Evolutionary conservation across 2,888 invertebrate species (phyloP).

Genomic region (Orthosia incerta): DNA sequence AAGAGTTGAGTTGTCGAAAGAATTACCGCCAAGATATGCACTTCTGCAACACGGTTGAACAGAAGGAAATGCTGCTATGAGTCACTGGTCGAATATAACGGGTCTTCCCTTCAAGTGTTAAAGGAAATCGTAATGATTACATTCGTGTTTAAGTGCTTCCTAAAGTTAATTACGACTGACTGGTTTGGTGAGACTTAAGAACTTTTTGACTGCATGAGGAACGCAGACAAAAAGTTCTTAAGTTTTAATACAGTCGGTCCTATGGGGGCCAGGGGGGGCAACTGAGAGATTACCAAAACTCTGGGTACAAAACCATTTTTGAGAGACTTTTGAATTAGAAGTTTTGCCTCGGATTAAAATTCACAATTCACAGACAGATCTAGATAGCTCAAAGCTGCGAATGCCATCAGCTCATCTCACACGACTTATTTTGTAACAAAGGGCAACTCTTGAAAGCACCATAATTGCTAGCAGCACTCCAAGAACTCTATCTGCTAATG

Average conservation of each 20-base stretch:
- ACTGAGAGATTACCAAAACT: neutral
- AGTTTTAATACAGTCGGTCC: no score
- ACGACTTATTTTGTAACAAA: neutral
- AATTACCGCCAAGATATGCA: slow-evolving; percentile 13
- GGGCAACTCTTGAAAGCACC: slow-evolving; percentile 10
- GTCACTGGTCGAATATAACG: slow-evolving; percentile 43
- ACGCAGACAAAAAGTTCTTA: neutral
- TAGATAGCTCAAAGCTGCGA: neutral
- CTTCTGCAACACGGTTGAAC: slow-evolving; percentile 1
- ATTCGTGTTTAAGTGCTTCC: slow-evolving; percentile 10
- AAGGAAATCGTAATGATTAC: slow-evolving; percentile 16
- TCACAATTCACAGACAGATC: neutral
- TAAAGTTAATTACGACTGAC: slow-evolving; percentile 6
- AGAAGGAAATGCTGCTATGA: slow-evolving; percentile 33
- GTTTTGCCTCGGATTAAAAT: neutral
- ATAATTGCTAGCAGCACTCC: neutral
- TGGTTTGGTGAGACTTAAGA: neutral
- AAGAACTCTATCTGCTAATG: slow-evolving; percentile 15
- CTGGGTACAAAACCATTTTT: no score
- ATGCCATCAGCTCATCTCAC: neutral
- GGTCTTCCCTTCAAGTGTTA: neutral
- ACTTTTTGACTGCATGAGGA: neutral
- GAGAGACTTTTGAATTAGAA: neutral
- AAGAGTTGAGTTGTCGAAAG: slow-evolving; percentile 1
- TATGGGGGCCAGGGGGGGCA: no score